Percentiles rank a stretch among this genome's conserved stretches.
phyloP scores from a whole-genome alignment of 2,888 invertebrate genomes.

The Drosophila fulvimacula region DNA sequence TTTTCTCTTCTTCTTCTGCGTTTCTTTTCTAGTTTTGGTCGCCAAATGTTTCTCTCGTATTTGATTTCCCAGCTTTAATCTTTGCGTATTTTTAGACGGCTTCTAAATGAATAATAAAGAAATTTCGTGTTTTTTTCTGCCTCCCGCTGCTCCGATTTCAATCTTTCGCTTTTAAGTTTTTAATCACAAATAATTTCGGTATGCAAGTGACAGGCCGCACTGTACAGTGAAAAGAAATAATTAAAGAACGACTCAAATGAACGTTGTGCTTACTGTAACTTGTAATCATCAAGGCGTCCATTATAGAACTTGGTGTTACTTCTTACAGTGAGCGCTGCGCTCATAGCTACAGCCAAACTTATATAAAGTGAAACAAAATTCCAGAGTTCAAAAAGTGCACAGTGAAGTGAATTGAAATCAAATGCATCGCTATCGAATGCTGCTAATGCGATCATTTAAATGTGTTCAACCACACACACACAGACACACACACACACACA shows the following conservation, averaged over 20 bases:
- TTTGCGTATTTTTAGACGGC: constrained; percentile 16
- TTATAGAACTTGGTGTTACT: constrained; percentile 95
- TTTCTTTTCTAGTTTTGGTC: constrained; percentile 10
- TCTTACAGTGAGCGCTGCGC: constrained; percentile 95
- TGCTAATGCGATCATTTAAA: constrained; percentile 56
- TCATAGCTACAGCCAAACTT: constrained; percentile 13
- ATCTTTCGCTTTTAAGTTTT: constrained; percentile 50
- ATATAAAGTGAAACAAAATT: not conserved
- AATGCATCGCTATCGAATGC: constrained; percentile 35
- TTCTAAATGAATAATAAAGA: constrained; percentile 65
- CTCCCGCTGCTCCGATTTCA: constrained; percentile 47
- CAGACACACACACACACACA: not conserved
- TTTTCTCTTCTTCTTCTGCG: constrained; percentile 1
- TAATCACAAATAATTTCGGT: not conserved
- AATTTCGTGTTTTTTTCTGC: constrained; percentile 16
- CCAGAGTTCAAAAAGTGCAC: constrained; percentile 2
- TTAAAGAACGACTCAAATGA: too few species aligned
- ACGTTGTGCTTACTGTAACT: constrained; percentile 93
- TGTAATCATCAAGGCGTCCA: constrained; percentile 92
- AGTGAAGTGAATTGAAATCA: constrained; percentile 41
- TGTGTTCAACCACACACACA: constrained; percentile 20
- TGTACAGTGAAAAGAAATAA: constrained; percentile 13
- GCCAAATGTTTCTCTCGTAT: constrained; percentile 45
- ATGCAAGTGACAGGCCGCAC: constrained; percentile 41
- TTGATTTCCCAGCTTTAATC: constrained; percentile 66